Evolutionary conservation across 1,140 invertebrate genomes (phyloP).

Genomic region (Chlorops oryzae): DNA sequence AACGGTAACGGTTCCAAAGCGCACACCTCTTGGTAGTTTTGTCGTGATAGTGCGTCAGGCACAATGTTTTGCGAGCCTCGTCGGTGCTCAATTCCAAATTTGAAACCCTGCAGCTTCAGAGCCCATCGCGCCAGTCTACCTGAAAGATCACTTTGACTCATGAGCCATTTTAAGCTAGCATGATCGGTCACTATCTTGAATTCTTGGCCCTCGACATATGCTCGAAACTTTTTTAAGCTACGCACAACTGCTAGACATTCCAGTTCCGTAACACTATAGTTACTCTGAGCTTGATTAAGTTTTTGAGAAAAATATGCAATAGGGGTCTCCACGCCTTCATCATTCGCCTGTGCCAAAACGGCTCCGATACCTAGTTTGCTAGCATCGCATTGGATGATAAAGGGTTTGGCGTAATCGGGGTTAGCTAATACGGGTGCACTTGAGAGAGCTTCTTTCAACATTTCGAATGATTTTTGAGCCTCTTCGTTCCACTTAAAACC

Average conservation of each 20-base stretch:
- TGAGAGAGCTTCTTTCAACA: not conserved
- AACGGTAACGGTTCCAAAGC: no score
- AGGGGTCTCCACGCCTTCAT: slow-evolving; percentile 5
- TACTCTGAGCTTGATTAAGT: slow-evolving; percentile 11
- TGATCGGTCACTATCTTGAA: no score
- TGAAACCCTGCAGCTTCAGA: no score
- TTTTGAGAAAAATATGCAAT: slow-evolving; percentile 6
- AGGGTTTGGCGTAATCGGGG: slow-evolving; percentile 20
- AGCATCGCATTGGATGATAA: slow-evolving; percentile 15
- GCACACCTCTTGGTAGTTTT: no score
- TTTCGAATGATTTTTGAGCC: slow-evolving; percentile 1
- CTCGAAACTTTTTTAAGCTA: no score
- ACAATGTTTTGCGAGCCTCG: no score
- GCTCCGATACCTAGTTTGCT: slow-evolving; percentile 4
- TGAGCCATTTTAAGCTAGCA: no score
- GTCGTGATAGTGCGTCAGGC: no score
- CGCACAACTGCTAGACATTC: slow-evolving; percentile 8
- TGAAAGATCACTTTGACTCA: no score
- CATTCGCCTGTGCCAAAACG: slow-evolving; percentile 5
- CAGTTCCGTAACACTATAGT: slow-evolving; percentile 10
- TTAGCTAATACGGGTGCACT: slow-evolving; percentile 1
- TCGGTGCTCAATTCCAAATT: no score
- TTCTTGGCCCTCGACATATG: no score
- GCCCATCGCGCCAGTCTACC: no score
- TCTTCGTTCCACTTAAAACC: slow-evolving; percentile 1